phyloP scores from a whole-genome alignment of 1,140 invertebrate genomes.

The Portunus trituberculatus region DNA sequence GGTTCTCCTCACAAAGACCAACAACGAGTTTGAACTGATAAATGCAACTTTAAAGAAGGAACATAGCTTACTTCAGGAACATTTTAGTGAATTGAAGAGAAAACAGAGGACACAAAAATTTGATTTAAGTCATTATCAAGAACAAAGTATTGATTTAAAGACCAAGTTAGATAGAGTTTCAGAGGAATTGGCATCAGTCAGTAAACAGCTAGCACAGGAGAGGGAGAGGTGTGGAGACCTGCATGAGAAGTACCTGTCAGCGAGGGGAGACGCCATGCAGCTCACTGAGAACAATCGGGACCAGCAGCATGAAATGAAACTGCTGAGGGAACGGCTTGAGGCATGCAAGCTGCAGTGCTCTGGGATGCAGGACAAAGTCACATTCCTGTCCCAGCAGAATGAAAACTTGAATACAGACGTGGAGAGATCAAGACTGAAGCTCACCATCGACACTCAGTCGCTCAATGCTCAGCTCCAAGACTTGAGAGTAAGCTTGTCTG shows the following conservation, averaged over 20 bases:
- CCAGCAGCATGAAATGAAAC: conserved; percentile 49
- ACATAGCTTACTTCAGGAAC: conserved; percentile 65
- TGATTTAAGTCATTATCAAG: conserved; percentile 54
- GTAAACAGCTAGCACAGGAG: conserved; percentile 55
- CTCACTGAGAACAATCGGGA: conserved; percentile 65
- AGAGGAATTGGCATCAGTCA: conserved; percentile 55
- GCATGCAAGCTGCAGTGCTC: conserved; percentile 37
- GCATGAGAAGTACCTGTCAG: conserved; percentile 66
- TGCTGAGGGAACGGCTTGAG: conserved; percentile 56
- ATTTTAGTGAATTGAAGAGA: conserved; percentile 51
- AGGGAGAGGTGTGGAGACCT: conserved; percentile 68
- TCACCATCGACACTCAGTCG: conserved; percentile 54
- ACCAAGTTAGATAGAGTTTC: conserved; percentile 51
- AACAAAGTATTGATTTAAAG: conserved; percentile 55
- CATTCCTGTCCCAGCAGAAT: conserved; percentile 47
- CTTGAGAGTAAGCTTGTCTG: conserved; percentile 36
- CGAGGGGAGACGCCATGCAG: conserved; percentile 58
- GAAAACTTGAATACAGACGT: conserved; percentile 55
- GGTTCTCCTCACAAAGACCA: conserved; percentile 43
- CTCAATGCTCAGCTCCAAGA: conserved; percentile 64
- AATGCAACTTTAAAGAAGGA: conserved; percentile 72
- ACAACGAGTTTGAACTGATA: conserved; percentile 39
- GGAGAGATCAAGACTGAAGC: conserved; percentile 62
- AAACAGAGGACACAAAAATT: conserved; percentile 69
- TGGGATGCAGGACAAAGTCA: conserved; percentile 62